Evolutionary conservation across 2,797 vertebrate species (phyloP).

Genomic region (Sarcophilus harrisii): DNA sequence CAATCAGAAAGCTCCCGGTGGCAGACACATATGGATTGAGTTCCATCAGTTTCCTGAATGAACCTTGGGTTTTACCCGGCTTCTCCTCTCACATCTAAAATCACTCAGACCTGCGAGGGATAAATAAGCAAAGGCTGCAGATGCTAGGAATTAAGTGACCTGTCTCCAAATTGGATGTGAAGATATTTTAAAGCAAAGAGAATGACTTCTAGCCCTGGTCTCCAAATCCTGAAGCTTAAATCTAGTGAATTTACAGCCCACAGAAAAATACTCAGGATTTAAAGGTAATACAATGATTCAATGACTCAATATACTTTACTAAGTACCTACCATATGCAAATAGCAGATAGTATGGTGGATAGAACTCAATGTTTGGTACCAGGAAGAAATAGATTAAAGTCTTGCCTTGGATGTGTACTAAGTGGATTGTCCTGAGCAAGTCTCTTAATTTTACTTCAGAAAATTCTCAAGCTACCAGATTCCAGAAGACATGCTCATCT

Average conservation of each 20-base stretch:
- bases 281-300: slow-evolving; percentile 29
- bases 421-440: neutral
- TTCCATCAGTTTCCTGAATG: slow-evolving; percentile 87
- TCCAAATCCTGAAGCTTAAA: slow-evolving; percentile 56
- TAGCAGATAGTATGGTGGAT: neutral
- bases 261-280: slow-evolving; percentile 68
- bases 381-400: neutral
- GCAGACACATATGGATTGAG: slow-evolving; percentile 87
- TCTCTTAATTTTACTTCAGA: neutral
- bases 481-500: neutral
- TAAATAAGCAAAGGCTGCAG: slow-evolving; percentile 85
- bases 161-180: slow-evolving; percentile 85
- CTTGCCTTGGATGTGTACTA: no score
- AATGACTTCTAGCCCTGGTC: slow-evolving; percentile 77
- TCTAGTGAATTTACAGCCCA: slow-evolving; percentile 46
- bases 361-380: neutral
- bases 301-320: neutral
- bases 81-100: slow-evolving; percentile 81
- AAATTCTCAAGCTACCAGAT: neutral
- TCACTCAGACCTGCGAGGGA: slow-evolving; percentile 82
- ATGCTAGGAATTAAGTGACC: slow-evolving; percentile 89
- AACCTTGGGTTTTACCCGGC: slow-evolving; percentile 74
- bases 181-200: slow-evolving; percentile 81
- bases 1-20: slow-evolving; percentile 76
- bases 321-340: neutral